Evolutionary conservation across 2,113 vertebrate species (phyloP), one percentile per base, ranked within the genome.

Genomic region (Thymallus thymallus): DNA sequence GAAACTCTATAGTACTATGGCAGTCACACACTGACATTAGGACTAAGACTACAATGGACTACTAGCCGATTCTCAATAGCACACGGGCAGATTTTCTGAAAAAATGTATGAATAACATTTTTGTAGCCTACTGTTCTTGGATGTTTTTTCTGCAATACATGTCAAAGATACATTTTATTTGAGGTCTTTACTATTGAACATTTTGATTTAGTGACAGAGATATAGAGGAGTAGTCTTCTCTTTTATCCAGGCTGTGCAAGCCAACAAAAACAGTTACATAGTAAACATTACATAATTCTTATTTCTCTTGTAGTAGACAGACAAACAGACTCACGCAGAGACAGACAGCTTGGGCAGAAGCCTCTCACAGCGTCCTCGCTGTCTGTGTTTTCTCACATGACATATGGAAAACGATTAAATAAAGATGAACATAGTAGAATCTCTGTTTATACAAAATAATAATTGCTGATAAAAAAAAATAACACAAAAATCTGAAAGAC

Each of bases 281-380:
- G 81, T 82, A 84, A 82, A 85, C 73, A 87, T 93, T 91, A 92
- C 90, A 91, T 90, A 91, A 92, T 51, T 3, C 48, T 18, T 86
- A 78, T 60, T 46, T 56, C 70, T 74, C 35, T 41, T 12, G 35
- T 41, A 41, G 88, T 81, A 73, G 75, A 65, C 71, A 23, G 76
- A 74, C 80, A 78, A 76, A 81, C 73, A 86, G 74, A 73, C 35
- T 41, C 35, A 41, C 35, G 35, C 35, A 41, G 35, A 41, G 35
- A 41, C 35, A 41, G 35, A 41, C 9, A 41, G 35, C 2, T 41
- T 41, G 35, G 9, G 35, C 48, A 60, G 23, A 51, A 56, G 61
- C 16, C 45, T 61, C 4, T 24, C 29, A 74, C 46, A 56, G 6
- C 16, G 32, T 63, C 67, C 2, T 51, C 68, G 88, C 89, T 90